Evolutionary conservation across 2,113 vertebrate species (phyloP), one percentile per base, ranked within the genome.

Genomic region (Donacobius atricapilla): DNA sequence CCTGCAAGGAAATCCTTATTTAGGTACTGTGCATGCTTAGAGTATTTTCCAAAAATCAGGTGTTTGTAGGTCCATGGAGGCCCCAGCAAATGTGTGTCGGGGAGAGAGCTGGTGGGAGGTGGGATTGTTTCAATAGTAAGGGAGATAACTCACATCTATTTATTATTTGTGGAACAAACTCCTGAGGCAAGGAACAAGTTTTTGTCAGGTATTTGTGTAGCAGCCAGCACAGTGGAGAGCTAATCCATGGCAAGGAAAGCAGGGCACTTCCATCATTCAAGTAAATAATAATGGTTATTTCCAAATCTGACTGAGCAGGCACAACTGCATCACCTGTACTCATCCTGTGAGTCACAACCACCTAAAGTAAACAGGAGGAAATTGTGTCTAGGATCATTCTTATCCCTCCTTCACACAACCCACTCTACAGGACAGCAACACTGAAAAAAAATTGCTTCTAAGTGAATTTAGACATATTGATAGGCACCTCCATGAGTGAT

Each of bases 341-440:
- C 8, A 2, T 17, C 71, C 57, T 75, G 28, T 70, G 47, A 89
- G 42, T 40, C 50, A 35, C 20, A 42, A 15, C 9, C 31, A 76
- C 16, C 17, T 28, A 23, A 63, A 92, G 22, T 4, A 64, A 70
- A 66, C 30, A 31, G 0, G 0, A 63, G 7, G 10, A 9, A 83
- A 80, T 31, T 6, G 8, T 42, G 15, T 60, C 68, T 33, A 31
- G 35, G 33, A 47, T 45, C 47, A 28, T 61, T 73, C 48, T 84
- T 44, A 27, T 23, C 23, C 15, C 22, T 31, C 19, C 18, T 7
- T 69, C 24, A 31, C 1, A 2, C 24, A 64, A 56, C 10, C 12
- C 11, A 15, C 16, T 45, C 18, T 19, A 63, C 22, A 76, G 37
- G 13, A 17, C 14, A 66, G 23, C 28, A 92, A 50, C 20, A 37